Evolutionary conservation across 2,888 invertebrate genomes (phyloP), one percentile per base, ranked within the genome.

Genomic region (Drosophila anceps): DNA sequence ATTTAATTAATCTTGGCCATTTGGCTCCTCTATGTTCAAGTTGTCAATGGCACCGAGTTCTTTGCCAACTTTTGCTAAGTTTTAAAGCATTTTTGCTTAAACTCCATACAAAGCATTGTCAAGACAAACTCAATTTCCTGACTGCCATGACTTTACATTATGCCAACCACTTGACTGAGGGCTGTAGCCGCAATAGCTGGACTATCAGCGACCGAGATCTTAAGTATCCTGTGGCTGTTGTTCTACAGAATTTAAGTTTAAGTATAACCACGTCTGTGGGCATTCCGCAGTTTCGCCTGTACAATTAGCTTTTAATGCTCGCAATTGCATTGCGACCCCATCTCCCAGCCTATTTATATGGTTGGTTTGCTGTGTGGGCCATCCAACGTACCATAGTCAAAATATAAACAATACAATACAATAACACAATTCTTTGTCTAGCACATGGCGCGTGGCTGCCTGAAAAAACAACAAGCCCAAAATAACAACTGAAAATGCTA

Each of bases 1-100:
- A 70, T 83, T 83, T 83, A 85, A 84, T 84, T 85, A 83, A 81
- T 80, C 66, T 60, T 66, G 57, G 62, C 74, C 73, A 73, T 68
- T 68, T 74, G 69, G 69, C 31, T 18, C 4, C 20, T 13, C 8
- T 4, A 20, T 69, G 7, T 39, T 35, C 46, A 59, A 54, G 20
- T 55, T 63, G 51, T 41, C 24, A 48, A 12, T 18, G n/a, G 13
- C 18, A 31, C 31, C 46, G 24, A 50, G 27, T 58, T 50, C 29
- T 54, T 29, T 13, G 29, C 35, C 24, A 60, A 60, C 39, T 55
- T 55, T 15, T 12, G 15, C 6, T n/a, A 24, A 71, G 57, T 73
- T 62, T 61, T 50, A 58, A 58, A 31, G 39, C 39, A 41, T 46
- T 62, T 61, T 48, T 27, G 35, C 59, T n/a, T 50, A 13, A 69